Evolutionary conservation across 1,140 invertebrate species (phyloP), one percentile per base, ranked within the genome.

Genomic region (Drosophila sp.): DNA sequence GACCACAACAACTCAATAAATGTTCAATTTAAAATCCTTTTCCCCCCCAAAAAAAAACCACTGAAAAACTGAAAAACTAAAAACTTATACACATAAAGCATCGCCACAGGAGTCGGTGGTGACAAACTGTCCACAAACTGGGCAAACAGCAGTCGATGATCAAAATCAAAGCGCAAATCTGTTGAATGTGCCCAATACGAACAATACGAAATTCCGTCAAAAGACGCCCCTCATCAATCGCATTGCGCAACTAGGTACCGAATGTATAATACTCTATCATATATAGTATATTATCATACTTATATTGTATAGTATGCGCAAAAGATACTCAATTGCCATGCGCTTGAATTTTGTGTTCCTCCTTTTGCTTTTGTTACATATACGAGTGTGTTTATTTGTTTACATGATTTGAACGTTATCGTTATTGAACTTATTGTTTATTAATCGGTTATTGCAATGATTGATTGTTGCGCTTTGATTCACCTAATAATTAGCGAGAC

Each of bases 221-320:
- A 91, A 91, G 77, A 90, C 87, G 80, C 90, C 90, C 14, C 84
- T 91, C 80, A 91, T 91, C 86, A 84, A 91, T 76, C 90, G 90
- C 70, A 91, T 91, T 69, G 76, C 90, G 76, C 90, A 91, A 76
- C 84, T 91, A 91, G 90, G 90, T 87, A 87, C 69, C 45, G 57
- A 66, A 59, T 61, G 46, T 58, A 73, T 58, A 73, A 29, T 59
- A 46, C 53, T 54, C 53, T 74, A 58, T n/a, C n/a, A n/a, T n/a
- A n/a, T 75, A 53, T 74, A 58, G 50, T 61, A 65, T 62, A 51
- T 67, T 65, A 41, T 71, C 36, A 77, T 63, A 70, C 51, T 54
- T 70, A 58, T 76, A 66, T 61, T 65, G 74, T 77, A 66, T 61
- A 62, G 74, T 77, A 77, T 77, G 69, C 78, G 79, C 79, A 43